These are phyloP conservation scores for Eleutherodactylus coqui DNA, from an alignment of 2,797 vertebrate species.

Conservation along the genomic window DNA sequence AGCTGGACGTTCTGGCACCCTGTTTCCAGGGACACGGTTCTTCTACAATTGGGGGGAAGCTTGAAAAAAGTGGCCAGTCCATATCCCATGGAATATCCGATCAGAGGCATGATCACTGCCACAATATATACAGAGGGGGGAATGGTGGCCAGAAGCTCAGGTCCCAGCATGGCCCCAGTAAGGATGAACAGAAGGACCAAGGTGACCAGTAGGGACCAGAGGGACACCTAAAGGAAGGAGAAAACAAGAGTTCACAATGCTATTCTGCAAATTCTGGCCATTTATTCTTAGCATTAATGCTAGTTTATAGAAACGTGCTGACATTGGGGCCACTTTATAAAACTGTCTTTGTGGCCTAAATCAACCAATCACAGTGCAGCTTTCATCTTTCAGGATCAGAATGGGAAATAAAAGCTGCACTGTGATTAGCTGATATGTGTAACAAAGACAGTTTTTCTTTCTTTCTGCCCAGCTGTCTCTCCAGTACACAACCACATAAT, in stretches of 20 bases:
- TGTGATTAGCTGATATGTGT: too few species aligned
- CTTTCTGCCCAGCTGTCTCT: too few species aligned
- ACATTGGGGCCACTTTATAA: background rate
- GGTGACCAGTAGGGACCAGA: slow-evolving; percentile 93
- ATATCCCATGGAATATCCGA: slow-evolving; percentile 89
- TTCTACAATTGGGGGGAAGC: slow-evolving; percentile 87
- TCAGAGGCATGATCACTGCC: slow-evolving; percentile 91
- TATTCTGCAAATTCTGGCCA: background rate
- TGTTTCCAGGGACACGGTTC: slow-evolving; percentile 92
- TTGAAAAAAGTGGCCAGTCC: slow-evolving; percentile 87
- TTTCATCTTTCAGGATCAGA: too few species aligned
- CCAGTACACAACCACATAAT: too few species aligned
- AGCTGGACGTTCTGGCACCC: slow-evolving; percentile 98
- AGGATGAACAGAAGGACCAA: slow-evolving; percentile 93
- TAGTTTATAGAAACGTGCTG: background rate
- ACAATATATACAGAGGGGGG: slow-evolving; percentile 89
- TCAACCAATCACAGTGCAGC: too few species aligned
- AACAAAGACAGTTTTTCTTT: too few species aligned
- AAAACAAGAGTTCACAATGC: slow-evolving; percentile 11
- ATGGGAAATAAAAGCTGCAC: too few species aligned
- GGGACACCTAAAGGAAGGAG: slow-evolving; percentile 81
- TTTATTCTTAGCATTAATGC: background rate
- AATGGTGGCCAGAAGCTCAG: slow-evolving; percentile 88
- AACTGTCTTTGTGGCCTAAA: too few species aligned
- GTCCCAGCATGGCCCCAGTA: slow-evolving; percentile 94